Percentiles rank a stretch among this genome's conserved stretches.
Conservation (phyloP, 2,797 vertebrate genomes). For the Atherinosoma microstoma region DNA sequence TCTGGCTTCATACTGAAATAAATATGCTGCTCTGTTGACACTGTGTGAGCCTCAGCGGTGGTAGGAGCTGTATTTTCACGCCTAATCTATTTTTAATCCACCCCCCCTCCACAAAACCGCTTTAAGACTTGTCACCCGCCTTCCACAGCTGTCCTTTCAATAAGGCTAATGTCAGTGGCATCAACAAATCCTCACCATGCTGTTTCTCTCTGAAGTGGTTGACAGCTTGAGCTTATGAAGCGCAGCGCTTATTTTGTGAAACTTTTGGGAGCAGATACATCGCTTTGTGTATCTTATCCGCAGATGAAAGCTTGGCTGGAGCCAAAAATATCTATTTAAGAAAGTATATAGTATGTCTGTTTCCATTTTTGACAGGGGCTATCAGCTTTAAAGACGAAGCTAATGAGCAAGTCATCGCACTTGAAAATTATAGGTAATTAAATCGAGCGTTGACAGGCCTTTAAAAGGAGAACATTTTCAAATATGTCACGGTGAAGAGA, state of each 20-base stretch:
- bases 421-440: conserved; percentile 69
- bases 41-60: conserved; percentile 44
- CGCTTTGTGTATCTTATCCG: conserved; percentile 37
- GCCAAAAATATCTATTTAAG: conserved; percentile 47
- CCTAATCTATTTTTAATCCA: conserved; percentile 82
- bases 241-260: conserved; percentile 40
- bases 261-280: conserved; percentile 32
- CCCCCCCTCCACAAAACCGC: conserved; percentile 60
- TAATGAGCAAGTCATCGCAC: conserved; percentile 51
- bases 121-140: conserved; percentile 70
- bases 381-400: conserved; percentile 50
- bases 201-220: conserved; percentile 55
- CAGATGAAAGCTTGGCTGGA: conserved; percentile 47
- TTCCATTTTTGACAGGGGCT: conserved; percentile 42
- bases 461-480: conserved; percentile 54
- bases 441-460: conserved; percentile 61
- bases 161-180: conserved; percentile 73
- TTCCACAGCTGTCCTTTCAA: conserved; percentile 79
- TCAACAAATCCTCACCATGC: conserved; percentile 68
- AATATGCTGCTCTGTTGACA: conserved; percentile 52
- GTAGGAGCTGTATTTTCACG: conserved; percentile 59
- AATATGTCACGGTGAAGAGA: conserved; percentile 52
- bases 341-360: conserved; percentile 19
- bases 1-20: conserved; percentile 47
- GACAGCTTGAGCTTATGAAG: conserved; percentile 62